A percentile compares a stretch with the other conserved stretches of the same genome.
phyloP scores from a whole-genome alignment of 2,888 invertebrate genomes.

The Drosophila anomelani region DNA sequence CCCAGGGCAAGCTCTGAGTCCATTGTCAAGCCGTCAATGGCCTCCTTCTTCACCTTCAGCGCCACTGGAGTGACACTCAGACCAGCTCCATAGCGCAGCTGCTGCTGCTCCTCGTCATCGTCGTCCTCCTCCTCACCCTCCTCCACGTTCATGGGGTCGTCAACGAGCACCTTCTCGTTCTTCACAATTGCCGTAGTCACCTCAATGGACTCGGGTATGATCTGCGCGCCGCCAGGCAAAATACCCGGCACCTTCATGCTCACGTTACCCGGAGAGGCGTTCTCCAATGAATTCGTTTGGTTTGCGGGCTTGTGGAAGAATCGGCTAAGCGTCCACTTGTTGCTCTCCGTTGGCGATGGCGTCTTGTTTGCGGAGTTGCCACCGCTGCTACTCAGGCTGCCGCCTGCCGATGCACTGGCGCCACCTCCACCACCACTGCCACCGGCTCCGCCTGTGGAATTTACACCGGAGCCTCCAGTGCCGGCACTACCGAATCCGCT shows the following conservation, averaged over 20 bases:
- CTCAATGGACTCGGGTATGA: slow-evolving; percentile 81
- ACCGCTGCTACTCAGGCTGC: slow-evolving; percentile 67
- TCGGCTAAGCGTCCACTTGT: slow-evolving; percentile 80
- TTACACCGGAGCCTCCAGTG: slow-evolving; percentile 9
- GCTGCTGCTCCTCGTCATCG: slow-evolving; percentile 36
- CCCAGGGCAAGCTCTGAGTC: slow-evolving; percentile 36
- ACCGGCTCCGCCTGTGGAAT: slow-evolving; percentile 6
- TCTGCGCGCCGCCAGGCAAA: slow-evolving; percentile 80
- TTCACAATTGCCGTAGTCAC: slow-evolving; percentile 81
- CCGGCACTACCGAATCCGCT: slow-evolving; percentile 50
- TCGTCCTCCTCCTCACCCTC: slow-evolving; percentile 65
- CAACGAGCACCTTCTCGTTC: slow-evolving; percentile 74
- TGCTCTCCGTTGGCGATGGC: slow-evolving; percentile 81
- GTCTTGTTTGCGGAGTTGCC: slow-evolving; percentile 79
- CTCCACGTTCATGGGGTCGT: slow-evolving; percentile 64
- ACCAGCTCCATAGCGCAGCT: slow-evolving; percentile 63
- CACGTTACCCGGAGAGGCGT: slow-evolving; percentile 77
- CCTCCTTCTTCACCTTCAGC: slow-evolving; percentile 83
- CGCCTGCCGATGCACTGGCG: slow-evolving; percentile 19
- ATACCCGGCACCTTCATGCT: slow-evolving; percentile 80
- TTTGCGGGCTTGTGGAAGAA: slow-evolving; percentile 79
- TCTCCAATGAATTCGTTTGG: slow-evolving; percentile 68
- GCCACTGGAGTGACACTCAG: slow-evolving; percentile 74
- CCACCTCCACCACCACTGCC: slow-evolving; percentile 4
- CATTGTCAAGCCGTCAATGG: slow-evolving; percentile 44